Evolutionary conservation across 2,888 invertebrate genomes (phyloP).

Genomic region (Anaspis maculata): DNA sequence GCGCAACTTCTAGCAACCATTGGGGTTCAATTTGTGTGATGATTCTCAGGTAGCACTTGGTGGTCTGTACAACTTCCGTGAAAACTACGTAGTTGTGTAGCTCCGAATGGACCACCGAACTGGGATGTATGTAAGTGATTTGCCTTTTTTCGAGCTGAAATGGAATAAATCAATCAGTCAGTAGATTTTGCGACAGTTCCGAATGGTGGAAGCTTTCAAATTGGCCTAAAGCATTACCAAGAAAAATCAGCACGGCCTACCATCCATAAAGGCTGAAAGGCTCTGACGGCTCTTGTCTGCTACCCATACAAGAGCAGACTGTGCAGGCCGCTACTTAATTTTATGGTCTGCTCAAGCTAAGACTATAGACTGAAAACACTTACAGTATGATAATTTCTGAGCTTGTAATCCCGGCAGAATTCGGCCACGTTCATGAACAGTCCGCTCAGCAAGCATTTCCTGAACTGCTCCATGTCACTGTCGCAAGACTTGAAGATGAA

Average conservation of each 20-base stretch:
- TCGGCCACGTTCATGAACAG: constrained; percentile 83
- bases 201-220: too few species aligned
- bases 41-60: constrained; percentile 70
- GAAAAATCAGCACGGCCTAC: too few species aligned
- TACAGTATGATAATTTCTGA: constrained; percentile 57
- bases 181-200: constrained; percentile 2
- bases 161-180: constrained; percentile 12
- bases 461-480: constrained; percentile 52
- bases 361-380: constrained; percentile 14
- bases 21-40: constrained; percentile 70
- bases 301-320: too few species aligned
- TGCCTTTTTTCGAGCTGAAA: constrained; percentile 53
- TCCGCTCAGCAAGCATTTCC: constrained; percentile 75
- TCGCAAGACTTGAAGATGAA: constrained; percentile 59
- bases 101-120: constrained; percentile 63
- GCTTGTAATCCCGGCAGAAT: constrained; percentile 62
- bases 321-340: too few species aligned
- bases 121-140: constrained; percentile 76
- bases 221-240: too few species aligned
- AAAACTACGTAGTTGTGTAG: constrained; percentile 70
- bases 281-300: too few species aligned
- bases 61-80: constrained; percentile 81
- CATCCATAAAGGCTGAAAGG: too few species aligned
- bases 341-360: neutral
- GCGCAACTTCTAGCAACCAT: constrained; percentile 63